Conservation (phyloP, 2,113 vertebrate genomes). For the Ictidomys tridecemlineatus region DNA sequence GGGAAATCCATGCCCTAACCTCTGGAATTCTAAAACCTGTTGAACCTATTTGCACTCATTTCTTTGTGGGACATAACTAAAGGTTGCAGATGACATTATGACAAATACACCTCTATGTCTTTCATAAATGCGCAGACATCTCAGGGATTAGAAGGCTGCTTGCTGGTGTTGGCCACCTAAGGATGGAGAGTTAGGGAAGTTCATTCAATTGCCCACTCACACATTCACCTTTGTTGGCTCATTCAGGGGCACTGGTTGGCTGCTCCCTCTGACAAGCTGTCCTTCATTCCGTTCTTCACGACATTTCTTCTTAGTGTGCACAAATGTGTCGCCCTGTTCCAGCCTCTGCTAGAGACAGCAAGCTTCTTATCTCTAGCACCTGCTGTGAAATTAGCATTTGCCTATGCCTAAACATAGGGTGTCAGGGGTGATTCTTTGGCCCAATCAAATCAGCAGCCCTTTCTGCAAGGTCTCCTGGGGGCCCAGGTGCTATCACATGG, state of each 20-base stretch:
- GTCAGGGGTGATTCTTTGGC: not conserved
- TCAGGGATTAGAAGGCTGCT: slow-evolving; percentile 19
- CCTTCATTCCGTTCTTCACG: not conserved
- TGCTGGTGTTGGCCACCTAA: not conserved
- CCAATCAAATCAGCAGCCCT: not conserved
- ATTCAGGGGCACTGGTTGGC: not conserved
- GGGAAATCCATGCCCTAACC: not conserved
- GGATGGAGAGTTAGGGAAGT: not conserved
- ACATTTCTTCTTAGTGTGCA: not conserved
- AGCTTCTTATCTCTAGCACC: not conserved
- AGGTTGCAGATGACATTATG: slow-evolving; percentile 1
- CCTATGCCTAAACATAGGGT: not conserved
- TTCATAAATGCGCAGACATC: not conserved
- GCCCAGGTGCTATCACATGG: not conserved
- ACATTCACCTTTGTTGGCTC: not conserved
- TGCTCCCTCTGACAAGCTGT: not conserved
- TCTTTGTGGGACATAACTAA: not conserved
- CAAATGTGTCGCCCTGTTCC: not conserved
- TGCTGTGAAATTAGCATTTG: not conserved
- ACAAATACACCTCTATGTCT: not conserved
- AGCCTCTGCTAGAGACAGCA: not conserved
- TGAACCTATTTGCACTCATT: not conserved
- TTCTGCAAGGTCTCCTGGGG: not conserved
- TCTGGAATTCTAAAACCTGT: slow-evolving; percentile 25
- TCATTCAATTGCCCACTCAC: not conserved